These are phyloP conservation scores for Apistogramma diplotaenia DNA, from an alignment of 2,113 vertebrate species.

Conservation along the genomic window DNA sequence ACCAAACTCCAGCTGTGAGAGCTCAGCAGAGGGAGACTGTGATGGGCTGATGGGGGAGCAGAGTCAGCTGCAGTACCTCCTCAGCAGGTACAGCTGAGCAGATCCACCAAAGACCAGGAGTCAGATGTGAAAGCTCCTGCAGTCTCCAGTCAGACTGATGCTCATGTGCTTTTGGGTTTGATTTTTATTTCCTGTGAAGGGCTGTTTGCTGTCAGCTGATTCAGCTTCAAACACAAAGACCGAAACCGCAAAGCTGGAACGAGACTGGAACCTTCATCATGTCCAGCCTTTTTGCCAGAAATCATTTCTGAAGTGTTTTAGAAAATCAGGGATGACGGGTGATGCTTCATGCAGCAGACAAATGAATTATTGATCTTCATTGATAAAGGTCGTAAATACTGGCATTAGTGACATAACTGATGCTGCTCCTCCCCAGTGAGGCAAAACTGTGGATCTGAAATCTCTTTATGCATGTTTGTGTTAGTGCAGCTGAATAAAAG, in stretches of 20 bases:
- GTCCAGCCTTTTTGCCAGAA: neutral
- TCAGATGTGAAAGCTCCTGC: neutral
- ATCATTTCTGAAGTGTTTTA: neutral
- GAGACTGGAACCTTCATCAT: accelerated
- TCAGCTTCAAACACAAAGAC: accelerated
- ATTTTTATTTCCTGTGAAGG: neutral
- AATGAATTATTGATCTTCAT: neutral
- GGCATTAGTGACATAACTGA: neutral
- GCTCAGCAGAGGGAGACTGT: slow-evolving; percentile 1
- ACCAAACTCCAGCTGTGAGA: slow-evolving; percentile 4
- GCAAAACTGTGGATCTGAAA: neutral
- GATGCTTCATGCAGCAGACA: neutral
- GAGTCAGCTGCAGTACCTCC: neutral
- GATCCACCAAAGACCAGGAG: neutral
- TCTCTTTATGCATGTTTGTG: neutral
- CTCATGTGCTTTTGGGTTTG: neutral
- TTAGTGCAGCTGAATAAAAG: neutral
- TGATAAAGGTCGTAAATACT: neutral
- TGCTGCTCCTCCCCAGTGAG: neutral
- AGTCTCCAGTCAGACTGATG: neutral
- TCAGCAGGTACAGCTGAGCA: neutral
- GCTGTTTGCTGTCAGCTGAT: neutral
- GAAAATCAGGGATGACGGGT: neutral
- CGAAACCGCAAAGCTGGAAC: neutral
- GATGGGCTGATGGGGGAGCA: slow-evolving; percentile 8